phyloP scores from a whole-genome alignment of 2,888 invertebrate genomes.

The Ichneumoninae sp. region DNA sequence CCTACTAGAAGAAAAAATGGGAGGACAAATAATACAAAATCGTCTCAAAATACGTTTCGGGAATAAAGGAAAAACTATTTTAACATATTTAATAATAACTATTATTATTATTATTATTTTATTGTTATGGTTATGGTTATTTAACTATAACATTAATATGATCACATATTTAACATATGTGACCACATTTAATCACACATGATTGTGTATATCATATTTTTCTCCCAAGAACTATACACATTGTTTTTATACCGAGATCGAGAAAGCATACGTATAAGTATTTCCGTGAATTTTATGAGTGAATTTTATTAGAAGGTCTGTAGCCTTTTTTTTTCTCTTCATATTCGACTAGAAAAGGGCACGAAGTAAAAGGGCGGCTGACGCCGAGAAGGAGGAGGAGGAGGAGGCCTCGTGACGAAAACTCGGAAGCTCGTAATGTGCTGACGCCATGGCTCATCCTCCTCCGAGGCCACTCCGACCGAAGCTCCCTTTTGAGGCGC shows the following conservation, averaged over 20 bases:
- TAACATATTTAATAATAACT: too few species aligned
- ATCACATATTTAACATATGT: too few species aligned
- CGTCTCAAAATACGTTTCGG: too few species aligned
- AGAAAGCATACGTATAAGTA: not conserved
- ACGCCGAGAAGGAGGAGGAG: conserved; percentile 8
- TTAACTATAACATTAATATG: too few species aligned
- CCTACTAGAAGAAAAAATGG: too few species aligned
- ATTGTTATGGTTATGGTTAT: too few species aligned
- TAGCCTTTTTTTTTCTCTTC: not conserved
- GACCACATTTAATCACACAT: too few species aligned
- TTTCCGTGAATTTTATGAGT: not conserved
- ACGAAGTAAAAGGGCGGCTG: conserved; percentile 15
- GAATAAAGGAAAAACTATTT: too few species aligned
- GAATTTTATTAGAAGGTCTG: conserved; percentile 2
- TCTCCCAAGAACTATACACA: too few species aligned
- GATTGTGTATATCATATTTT: too few species aligned
- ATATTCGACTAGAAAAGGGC: conserved; percentile 26
- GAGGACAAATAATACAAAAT: too few species aligned
- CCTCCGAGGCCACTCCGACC: conserved; percentile 59
- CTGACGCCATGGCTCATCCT: conserved; percentile 64
- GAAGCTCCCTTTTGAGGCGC: conserved; percentile 52
- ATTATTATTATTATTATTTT: too few species aligned
- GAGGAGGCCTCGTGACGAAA: conserved; percentile 61
- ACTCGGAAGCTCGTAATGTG: conserved; percentile 57
- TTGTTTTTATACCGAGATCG: not conserved